phyloP scores from a whole-genome alignment of 2,113 vertebrate species.

The Clupea harengus region DNA sequence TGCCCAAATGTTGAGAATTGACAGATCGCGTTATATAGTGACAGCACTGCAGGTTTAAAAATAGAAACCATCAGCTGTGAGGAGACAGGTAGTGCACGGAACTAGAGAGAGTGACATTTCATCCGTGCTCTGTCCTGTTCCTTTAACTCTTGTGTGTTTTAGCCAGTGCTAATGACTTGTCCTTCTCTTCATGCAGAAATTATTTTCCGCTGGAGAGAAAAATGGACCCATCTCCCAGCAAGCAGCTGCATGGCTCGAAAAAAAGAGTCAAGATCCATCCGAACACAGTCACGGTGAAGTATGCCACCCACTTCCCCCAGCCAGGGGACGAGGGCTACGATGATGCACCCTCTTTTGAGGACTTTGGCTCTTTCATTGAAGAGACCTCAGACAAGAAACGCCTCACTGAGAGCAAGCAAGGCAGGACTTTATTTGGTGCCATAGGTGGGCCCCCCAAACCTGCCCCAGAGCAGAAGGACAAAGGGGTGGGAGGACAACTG shows the following conservation, averaged over 20 bases:
- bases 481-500: constrained; percentile 72
- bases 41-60: constrained; percentile 2
- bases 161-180: not conserved
- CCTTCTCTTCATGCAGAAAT: not conserved
- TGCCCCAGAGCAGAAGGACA: constrained; percentile 55
- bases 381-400: constrained; percentile 82
- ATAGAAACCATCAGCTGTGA: constrained; percentile 11
- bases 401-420: constrained; percentile 75
- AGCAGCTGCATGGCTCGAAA: constrained; percentile 81
- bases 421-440: constrained; percentile 87
- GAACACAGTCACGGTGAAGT: constrained; percentile 92
- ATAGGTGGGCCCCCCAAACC: constrained; percentile 67
- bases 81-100: constrained; percentile 64
- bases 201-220: not conserved
- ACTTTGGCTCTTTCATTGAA: constrained; percentile 80
- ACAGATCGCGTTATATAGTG: not conserved
- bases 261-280: constrained; percentile 97
- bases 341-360: constrained; percentile 82
- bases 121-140: not conserved
- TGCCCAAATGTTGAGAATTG: not conserved
- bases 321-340: constrained; percentile 89
- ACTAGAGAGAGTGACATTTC: constrained; percentile 77
- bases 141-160: not conserved
- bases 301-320: constrained; percentile 92
- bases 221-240: constrained; percentile 82